Evolutionary conservation across 2,113 vertebrate species (phyloP), one percentile per base, ranked within the genome.

Genomic region (Cyanistes caeruleus): DNA sequence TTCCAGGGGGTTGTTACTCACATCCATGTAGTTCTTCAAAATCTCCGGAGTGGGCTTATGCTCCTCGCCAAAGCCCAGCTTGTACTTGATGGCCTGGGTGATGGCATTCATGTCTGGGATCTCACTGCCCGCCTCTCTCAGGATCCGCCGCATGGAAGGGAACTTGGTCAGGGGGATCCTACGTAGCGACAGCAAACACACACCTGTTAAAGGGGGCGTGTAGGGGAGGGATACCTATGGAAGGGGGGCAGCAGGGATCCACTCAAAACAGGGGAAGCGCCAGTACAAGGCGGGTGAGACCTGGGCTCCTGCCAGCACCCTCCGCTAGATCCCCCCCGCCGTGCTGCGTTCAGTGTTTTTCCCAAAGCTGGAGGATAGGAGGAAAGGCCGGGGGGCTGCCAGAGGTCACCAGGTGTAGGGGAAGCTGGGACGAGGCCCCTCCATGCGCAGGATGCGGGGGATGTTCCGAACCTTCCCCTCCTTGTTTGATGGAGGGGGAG

Each of bases 11-110:
- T 5, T 10, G 18, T 30, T 94, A 95, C 99, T 99, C 94, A 99
- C 99, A 96, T 99, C 99, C 65, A 99, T 97, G 96, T 98, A 99
- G 98, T 99, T 99, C 94, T 98, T 99, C 93, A 99, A 96, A 19
- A 96, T 97, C 91, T 99, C 99, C 3, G 99, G 99, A n/a, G 98
- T 98, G 92, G 99, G 99, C 10, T 33, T 94, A 2, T 69, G 87
- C 11, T 92, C 85, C 18, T 94, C 49, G 1, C 97, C 97, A 53
- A 98, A 98, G 59, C 98, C 99, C 64, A 97, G 62, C 96, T 98
- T 99, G 97, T 98, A 98, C 90, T 99, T 99, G 10, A 97, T 91
- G 76, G 97, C 89, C 83, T 95, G 56, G 3, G 94, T 97, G 64
- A 96, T 24, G 35, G 95, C 62, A 0, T 97, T 90, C 23, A 98